A percentile compares a stretch with the other conserved stretches of the same genome.
Evolutionary conservation across 2,113 vertebrate genomes (phyloP).

Genomic region (Galbula dea): DNA sequence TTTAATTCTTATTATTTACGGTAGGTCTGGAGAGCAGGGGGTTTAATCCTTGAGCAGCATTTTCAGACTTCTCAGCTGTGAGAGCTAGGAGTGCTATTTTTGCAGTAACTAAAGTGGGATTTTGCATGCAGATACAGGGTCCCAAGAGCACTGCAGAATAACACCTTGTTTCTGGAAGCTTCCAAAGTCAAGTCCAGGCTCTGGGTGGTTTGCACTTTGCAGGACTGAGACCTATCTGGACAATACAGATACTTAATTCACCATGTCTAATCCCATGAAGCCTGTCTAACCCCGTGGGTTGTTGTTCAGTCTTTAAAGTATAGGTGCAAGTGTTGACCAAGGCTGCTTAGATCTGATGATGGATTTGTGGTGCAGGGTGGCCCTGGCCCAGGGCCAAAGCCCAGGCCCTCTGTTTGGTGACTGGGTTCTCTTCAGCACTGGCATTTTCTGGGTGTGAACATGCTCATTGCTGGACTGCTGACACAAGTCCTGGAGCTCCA

Average conservation of each 20-base stretch:
- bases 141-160: neutral
- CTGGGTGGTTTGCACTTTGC: neutral
- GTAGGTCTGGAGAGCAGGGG: neutral
- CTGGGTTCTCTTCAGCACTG: neutral
- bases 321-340: neutral
- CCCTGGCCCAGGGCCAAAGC: neutral
- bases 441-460: neutral
- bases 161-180: neutral
- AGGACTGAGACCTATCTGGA: neutral
- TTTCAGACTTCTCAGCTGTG: neutral
- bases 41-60: neutral
- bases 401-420: fast-evolving
- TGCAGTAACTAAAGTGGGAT: neutral
- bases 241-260: neutral
- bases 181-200: neutral
- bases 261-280: neutral
- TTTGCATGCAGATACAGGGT: neutral
- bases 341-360: neutral
- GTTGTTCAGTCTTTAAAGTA: neutral
- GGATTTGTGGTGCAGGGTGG: neutral
- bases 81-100: neutral
- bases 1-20: constrained; percentile 9
- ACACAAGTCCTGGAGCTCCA: neutral
- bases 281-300: fast-evolving
- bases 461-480: no score